Evolutionary conservation across 2,113 vertebrate species (phyloP).

Genomic region (Strix aluco): DNA sequence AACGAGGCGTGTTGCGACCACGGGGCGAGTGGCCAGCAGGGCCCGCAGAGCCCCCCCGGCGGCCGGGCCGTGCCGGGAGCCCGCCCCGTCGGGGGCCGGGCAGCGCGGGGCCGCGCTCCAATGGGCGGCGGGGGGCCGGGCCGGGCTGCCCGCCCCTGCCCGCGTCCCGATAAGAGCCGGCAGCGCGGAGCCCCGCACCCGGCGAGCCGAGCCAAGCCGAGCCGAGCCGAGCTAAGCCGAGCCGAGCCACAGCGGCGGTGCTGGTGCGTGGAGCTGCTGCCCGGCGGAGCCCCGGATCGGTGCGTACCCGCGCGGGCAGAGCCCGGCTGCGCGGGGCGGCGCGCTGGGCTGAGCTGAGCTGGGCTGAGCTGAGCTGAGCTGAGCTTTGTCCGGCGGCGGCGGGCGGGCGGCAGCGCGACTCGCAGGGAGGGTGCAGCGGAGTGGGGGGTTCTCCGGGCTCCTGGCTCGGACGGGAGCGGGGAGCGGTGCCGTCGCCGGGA

Average conservation of each 20-base stretch:
- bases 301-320: not conserved
- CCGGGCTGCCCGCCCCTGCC: not conserved
- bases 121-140: not conserved
- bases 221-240: not conserved
- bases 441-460: not conserved
- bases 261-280: rapidly evolving
- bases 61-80: not conserved
- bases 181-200: not conserved
- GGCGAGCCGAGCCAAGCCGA: not conserved
- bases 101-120: not conserved
- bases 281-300: not conserved
- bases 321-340: not conserved
- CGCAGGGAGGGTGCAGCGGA: not conserved
- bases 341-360: not conserved
- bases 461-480: not conserved
- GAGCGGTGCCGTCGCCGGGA: not conserved
- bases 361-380: not conserved
- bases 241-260: rapidly evolving
- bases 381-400: not conserved
- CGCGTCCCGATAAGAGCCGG: not conserved
- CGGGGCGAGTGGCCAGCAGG: no score
- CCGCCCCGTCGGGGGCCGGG: not conserved
- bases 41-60: not conserved
- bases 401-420: not conserved
- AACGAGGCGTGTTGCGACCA: not conserved